phyloP scores from a whole-genome alignment of 2,888 invertebrate genomes.

The Melolontha melolontha region DNA sequence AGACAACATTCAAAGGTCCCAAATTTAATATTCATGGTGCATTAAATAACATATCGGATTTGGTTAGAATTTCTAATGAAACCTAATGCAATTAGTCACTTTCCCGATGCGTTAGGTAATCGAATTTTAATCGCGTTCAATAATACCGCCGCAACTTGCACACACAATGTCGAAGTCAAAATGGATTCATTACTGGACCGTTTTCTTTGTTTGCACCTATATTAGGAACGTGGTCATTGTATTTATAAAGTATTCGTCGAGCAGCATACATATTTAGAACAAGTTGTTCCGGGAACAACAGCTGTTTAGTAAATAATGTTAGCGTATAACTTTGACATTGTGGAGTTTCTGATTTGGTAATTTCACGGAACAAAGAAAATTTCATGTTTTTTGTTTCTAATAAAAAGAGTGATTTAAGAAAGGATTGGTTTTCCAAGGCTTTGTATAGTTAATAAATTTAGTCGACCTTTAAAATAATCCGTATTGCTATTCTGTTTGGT shows the following conservation, averaged over 20 bases:
- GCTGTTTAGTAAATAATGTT: slow-evolving; percentile 16
- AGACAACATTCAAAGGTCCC: slow-evolving; percentile 5
- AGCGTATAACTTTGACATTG: neutral
- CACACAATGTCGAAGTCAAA: slow-evolving; percentile 4
- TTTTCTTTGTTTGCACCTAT: no score
- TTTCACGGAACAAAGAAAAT: no score
- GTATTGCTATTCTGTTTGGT: no score
- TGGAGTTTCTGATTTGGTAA: neutral
- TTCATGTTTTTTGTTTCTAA: no score
- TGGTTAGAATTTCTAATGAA: slow-evolving; percentile 35
- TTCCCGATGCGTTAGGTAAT: slow-evolving; percentile 37
- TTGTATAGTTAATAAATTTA: no score
- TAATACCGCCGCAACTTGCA: slow-evolving; percentile 12
- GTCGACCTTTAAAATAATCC: no score
- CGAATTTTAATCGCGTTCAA: slow-evolving; percentile 34
- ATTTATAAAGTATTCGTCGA: no score
- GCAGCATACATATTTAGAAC: neutral
- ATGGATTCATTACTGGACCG: neutral
- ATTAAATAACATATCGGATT: slow-evolving; percentile 40
- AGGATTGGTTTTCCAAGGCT: no score
- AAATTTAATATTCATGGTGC: slow-evolving; percentile 39
- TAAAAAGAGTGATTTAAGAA: no score
- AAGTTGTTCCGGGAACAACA: slow-evolving; percentile 5
- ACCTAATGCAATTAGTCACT: slow-evolving; percentile 37
- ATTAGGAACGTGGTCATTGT: no score